Percentiles rank a stretch among this genome's conserved stretches.
These are phyloP conservation scores for Stegodyphus dumicola DNA, from an alignment of 1,140 invertebrate genomes.

Conservation along the genomic window DNA sequence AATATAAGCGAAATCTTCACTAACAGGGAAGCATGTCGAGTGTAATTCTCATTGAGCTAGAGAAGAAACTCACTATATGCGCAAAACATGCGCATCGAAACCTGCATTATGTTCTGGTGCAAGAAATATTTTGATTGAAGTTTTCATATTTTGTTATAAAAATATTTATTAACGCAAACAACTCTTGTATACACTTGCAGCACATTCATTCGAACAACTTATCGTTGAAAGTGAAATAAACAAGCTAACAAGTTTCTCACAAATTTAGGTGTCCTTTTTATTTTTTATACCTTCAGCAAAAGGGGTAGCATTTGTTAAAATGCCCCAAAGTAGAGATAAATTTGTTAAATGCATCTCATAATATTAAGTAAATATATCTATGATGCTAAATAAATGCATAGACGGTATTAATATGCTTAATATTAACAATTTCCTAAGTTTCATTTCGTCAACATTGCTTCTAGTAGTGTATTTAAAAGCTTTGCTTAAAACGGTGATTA, in stretches of 20 bases:
- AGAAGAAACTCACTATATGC: not conserved
- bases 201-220: not conserved
- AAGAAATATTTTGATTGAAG: not conserved
- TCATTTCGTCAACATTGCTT: too few relatives aligned
- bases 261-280: not conserved
- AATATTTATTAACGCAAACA: not conserved
- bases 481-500: too few relatives aligned
- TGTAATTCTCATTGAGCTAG: not conserved
- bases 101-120: not conserved
- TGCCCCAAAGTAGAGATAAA: too few relatives aligned
- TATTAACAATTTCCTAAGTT: too few relatives aligned
- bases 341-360: too few relatives aligned
- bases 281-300: not conserved
- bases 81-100: not conserved
- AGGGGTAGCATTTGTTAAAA: not conserved
- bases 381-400: too few relatives aligned
- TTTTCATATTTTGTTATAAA: not conserved
- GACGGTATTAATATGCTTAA: too few relatives aligned
- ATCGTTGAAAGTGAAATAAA: not conserved
- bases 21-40: not conserved
- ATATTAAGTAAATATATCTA: too few relatives aligned
- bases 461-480: too few relatives aligned
- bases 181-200: not conserved
- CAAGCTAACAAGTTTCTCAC: not conserved
- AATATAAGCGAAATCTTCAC: not conserved